Percentiles rank a stretch among this genome's conserved stretches.
phyloP scores from a whole-genome alignment of 1,140 invertebrate species.

The Drosophila malerkotliana region DNA sequence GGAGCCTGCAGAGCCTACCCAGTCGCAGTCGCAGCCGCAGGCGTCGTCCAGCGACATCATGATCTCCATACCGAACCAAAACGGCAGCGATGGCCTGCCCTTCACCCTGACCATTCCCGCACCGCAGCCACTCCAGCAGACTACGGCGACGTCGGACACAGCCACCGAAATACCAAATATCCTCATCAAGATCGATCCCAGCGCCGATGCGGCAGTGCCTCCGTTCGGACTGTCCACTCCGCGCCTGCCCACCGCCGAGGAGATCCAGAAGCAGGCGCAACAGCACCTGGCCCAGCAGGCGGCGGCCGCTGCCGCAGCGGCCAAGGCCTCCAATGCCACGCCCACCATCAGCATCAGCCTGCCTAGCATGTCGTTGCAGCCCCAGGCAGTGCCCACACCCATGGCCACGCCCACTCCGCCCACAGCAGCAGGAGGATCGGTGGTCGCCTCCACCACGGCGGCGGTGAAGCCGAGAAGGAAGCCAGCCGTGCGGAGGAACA shows the following conservation, averaged over 20 bases:
- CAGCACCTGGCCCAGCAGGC: slow-evolving; percentile 76
- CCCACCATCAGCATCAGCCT: slow-evolving; percentile 68
- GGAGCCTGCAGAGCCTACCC: slow-evolving; percentile 18
- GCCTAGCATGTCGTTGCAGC: slow-evolving; percentile 61
- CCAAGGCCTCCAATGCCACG: slow-evolving; percentile 29
- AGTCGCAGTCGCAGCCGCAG: slow-evolving; percentile 6
- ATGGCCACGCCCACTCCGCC: slow-evolving; percentile 37
- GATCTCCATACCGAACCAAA: slow-evolving; percentile 83
- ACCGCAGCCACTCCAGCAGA: slow-evolving; percentile 19
- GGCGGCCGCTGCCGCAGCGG: slow-evolving; percentile 53
- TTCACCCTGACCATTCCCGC: slow-evolving; percentile 83
- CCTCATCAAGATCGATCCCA: slow-evolving; percentile 83
- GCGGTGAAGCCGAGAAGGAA: slow-evolving; percentile 76
- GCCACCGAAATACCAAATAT: slow-evolving; percentile 83
- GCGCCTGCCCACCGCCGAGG: slow-evolving; percentile 76
- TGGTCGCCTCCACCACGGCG: slow-evolving; percentile 58
- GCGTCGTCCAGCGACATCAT: slow-evolving; percentile 71
- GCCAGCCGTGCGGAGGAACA: slow-evolving; percentile 72
- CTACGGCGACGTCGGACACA: slow-evolving; percentile 50
- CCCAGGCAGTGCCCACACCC: slow-evolving; percentile 39
- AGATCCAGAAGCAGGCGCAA: slow-evolving; percentile 80
- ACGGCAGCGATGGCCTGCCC: slow-evolving; percentile 75
- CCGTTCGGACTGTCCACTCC: slow-evolving; percentile 82
- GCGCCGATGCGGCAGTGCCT: slow-evolving; percentile 51
- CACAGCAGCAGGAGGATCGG: slow-evolving; percentile 15